Conservation (phyloP, 2,888 invertebrate genomes). For the Acronicta leporina region DNA sequence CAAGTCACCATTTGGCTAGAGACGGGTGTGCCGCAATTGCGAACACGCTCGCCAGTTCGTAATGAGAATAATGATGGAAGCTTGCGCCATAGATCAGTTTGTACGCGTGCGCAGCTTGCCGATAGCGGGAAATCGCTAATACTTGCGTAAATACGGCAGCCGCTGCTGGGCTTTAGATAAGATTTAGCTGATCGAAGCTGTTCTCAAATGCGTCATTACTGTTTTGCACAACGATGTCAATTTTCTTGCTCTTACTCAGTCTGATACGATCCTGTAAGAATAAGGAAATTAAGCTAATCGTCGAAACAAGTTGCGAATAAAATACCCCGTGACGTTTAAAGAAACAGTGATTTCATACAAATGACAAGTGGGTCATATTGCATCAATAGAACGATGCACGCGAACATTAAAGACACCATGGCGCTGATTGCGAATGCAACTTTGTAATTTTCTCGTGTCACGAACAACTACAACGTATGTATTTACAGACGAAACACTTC, state of each 20-base stretch:
- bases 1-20: slow-evolving; percentile 69
- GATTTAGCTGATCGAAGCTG: slow-evolving; percentile 63
- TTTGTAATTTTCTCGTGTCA: slow-evolving; percentile 77
- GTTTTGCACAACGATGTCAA: slow-evolving; percentile 35
- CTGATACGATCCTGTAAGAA: slow-evolving; percentile 25
- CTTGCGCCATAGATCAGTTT: slow-evolving; percentile 79
- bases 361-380: slow-evolving; percentile 82
- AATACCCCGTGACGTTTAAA: slow-evolving; percentile 40
- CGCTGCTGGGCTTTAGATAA: slow-evolving; percentile 65
- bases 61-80: slow-evolving; percentile 86
- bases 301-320: slow-evolving; percentile 37
- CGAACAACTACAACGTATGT: slow-evolving; percentile 63
- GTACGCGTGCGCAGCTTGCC: slow-evolving; percentile 78
- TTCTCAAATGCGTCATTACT: slow-evolving; percentile 55
- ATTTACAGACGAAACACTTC: slow-evolving; percentile 55
- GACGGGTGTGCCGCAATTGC: slow-evolving; percentile 72
- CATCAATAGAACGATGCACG: slow-evolving; percentile 83
- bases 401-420: slow-evolving; percentile 78
- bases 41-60: slow-evolving; percentile 71
- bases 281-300: slow-evolving; percentile 39
- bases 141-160: slow-evolving; percentile 86
- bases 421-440: slow-evolving; percentile 75
- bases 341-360: slow-evolving; percentile 74
- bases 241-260: slow-evolving; percentile 26
- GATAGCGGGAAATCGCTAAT: slow-evolving; percentile 80